A percentile compares a stretch with the other conserved stretches of the same genome.
These are phyloP conservation scores for Pristionchus arcanus DNA, from an alignment of 2,888 invertebrate genomes.

Conservation along the genomic window DNA sequence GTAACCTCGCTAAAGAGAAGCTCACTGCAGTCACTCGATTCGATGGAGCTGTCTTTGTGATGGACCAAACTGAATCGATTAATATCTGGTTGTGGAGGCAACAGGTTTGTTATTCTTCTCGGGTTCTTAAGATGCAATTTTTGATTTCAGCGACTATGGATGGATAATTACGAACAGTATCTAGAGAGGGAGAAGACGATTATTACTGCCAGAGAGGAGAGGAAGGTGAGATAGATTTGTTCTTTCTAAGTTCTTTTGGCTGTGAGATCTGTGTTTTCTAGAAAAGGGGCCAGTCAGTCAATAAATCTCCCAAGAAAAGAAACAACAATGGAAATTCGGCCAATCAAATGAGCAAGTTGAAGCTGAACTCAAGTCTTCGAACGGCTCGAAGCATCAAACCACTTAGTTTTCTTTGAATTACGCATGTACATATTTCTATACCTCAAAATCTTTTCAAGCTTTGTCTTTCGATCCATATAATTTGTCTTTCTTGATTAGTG, in stretches of 20 bases:
- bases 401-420: constrained; percentile 35
- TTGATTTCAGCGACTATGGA: constrained; percentile 63
- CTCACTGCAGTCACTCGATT: constrained; percentile 72
- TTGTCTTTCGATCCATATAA: background rate
- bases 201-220: constrained; percentile 47
- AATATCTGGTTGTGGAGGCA: constrained; percentile 77
- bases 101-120: constrained; percentile 61
- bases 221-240: constrained; percentile 33
- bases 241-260: no score
- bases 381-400: constrained; percentile 43
- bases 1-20: constrained; percentile 69
- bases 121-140: background rate
- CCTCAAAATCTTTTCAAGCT: background rate
- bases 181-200: constrained; percentile 63
- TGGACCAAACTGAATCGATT: constrained; percentile 74
- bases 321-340: background rate
- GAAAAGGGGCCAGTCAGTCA: constrained; percentile 13
- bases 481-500: constrained; percentile 1
- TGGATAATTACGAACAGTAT: constrained; percentile 66
- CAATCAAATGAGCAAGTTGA: constrained; percentile 48
- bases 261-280: background rate
- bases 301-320: constrained; percentile 10
- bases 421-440: background rate
- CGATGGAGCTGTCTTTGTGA: constrained; percentile 73
- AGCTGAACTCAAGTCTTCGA: constrained; percentile 48